Evolutionary conservation across 2,797 vertebrate genomes (phyloP), one percentile per base, ranked within the genome.

Genomic region (Phyllotis vaccarum): DNA sequence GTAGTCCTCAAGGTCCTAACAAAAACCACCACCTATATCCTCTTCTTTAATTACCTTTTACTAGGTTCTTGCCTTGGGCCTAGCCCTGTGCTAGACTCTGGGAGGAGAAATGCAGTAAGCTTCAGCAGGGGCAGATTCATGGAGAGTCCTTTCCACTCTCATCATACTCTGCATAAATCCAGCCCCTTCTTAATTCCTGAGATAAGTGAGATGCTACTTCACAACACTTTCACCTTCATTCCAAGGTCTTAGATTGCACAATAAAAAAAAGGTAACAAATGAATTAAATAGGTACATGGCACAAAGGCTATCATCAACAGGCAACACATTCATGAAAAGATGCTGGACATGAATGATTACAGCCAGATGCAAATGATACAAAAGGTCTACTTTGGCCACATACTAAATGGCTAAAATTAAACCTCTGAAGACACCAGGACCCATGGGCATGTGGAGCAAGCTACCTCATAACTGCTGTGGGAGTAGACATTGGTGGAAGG

Each of bases 371-470:
- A 86, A 37, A 91, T 79, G 86, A 68, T 19, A 6, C 66, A 8
- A n/a, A 68, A 27, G 34, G 66, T 68, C 66, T n/a, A 68, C 31
- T 68, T n/a, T 68, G 66, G 70, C 37, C 31, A 21, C 37, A 70
- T 6, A 46, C 86, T 46, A 52, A n/a, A 83, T 34, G 64, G 22
- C 81, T 90, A 83, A 89, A 95, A 75, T 49, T 85, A 62, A 95
- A 54, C n/a, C 29, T 97, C 74, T 72, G 83, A 37, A 91, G 87
- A 92, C 37, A 49, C 86, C 86, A 74, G 52, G 34, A 24, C 37
- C 21, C 1, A 22, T 43, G 62, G 74, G 56, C 70, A 29, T 79
- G 13, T 16, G 5, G 34, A 82, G 16, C 21, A 54, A 49, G 22
- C 49, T 85, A 89, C 85, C 2, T 64, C 3, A 14, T 2, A 40